Evolutionary conservation across 2,797 vertebrate species (phyloP), one percentile per base, ranked within the genome.

Genomic region (Macropodus opercularis): DNA sequence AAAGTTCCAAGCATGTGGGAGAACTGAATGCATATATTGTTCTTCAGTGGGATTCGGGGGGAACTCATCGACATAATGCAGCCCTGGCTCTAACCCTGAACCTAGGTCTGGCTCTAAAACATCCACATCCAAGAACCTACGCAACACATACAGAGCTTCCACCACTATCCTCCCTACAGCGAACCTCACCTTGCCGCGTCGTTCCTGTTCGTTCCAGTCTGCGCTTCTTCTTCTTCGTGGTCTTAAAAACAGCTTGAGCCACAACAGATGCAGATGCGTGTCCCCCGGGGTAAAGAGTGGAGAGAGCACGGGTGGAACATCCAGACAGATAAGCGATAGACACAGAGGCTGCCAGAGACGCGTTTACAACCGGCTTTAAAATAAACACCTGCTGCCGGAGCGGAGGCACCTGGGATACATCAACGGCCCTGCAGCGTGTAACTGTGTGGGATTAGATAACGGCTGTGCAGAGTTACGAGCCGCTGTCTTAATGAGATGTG

Each of bases 331-430:
- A 40, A 69, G 69, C 27, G 69, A 52, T n/a, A 59, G 55, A 67
- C 61, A 18, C 39, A 39, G 31, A 69, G 55, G 50, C 58, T 49
- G 63, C 66, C 70, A 68, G 53, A 82, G 60, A 80, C 69, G 52
- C 52, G 82, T 85, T 87, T 78, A 84, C 62, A 54, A 21, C 60
- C n/a, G 56, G 22, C 72, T 86, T 81, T 81, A 84, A 87, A 88
- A 81, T 72, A 81, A 86, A 86, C 86, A 89, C 87, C 86, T 88
- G 85, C 80, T 51, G 67, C 60, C 14, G 31, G 2, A 38, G 52
- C 59, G 60, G 68, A 29, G 59, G 74, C 2, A 61, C 48, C 63
- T 19, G 59, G 32, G 12, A 31, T 50, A 63, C 27, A 50, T 47
- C 39, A 53, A 54, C 24, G 41, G 57, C 46, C 57, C 64, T 40